A percentile compares a stretch with the other conserved stretches of the same genome.
Evolutionary conservation across 2,113 vertebrate genomes (phyloP).

Genomic region (Acanthisitta chloris): DNA sequence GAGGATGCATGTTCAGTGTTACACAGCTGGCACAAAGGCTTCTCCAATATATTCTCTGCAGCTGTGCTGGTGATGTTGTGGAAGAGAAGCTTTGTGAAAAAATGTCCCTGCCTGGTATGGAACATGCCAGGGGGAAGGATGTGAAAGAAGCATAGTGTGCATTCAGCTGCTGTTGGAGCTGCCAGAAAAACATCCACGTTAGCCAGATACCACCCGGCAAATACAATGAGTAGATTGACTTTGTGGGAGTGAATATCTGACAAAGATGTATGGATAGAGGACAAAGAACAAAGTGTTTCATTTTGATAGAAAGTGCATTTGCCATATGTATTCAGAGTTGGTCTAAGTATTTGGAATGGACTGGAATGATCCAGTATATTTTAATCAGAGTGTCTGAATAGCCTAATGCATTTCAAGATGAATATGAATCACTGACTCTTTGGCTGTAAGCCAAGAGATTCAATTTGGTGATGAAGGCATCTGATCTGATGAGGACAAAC

Average conservation of each 20-base stretch:
- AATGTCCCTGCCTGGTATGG: background rate
- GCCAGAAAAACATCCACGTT: background rate
- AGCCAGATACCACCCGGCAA: background rate
- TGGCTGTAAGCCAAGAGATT: background rate
- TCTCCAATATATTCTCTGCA: background rate
- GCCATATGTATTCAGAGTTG: background rate
- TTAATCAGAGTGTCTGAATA: background rate
- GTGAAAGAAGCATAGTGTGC: background rate
- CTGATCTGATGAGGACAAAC: background rate
- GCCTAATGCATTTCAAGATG: background rate
- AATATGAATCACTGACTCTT: background rate
- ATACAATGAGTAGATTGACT: constrained; percentile 24
- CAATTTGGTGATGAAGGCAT: background rate
- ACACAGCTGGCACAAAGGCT: background rate
- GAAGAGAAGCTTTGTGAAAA: background rate
- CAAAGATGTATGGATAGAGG: background rate
- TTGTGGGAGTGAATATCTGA: background rate
- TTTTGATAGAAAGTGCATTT: background rate
- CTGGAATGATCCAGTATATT: background rate
- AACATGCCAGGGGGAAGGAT: background rate
- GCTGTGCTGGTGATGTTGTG: background rate
- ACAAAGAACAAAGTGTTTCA: constrained; percentile 27
- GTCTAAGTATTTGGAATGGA: background rate
- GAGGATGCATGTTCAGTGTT: background rate
- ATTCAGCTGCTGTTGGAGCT: background rate